A percentile compares a stretch with the other conserved stretches of the same genome.
These are phyloP conservation scores for Beris morrisii DNA, from an alignment of 2,888 invertebrate genomes.

Conservation along the genomic window DNA sequence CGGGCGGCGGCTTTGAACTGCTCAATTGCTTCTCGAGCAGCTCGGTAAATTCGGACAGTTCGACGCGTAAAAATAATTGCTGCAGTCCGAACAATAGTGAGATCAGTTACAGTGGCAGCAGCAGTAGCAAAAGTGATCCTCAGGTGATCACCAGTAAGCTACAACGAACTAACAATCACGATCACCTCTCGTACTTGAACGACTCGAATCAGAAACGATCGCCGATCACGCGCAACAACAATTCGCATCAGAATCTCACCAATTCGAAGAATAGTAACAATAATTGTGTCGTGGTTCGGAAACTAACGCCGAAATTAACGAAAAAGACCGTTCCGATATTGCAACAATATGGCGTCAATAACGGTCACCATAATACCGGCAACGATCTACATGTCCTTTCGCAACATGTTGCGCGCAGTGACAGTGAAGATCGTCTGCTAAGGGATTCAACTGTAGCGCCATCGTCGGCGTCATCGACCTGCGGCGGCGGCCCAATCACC, in stretches of 20 bases:
- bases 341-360: slow-evolving; percentile 27
- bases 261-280: slow-evolving; percentile 12
- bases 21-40: slow-evolving; percentile 28
- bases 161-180: slow-evolving; percentile 35
- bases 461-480: background rate
- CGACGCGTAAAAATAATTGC: slow-evolving; percentile 8
- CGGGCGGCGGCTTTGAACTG: slow-evolving; percentile 7
- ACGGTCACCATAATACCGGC: slow-evolving; percentile 10
- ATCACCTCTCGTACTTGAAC: slow-evolving; percentile 29
- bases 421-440: slow-evolving; percentile 38
- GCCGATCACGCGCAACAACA: slow-evolving; percentile 5
- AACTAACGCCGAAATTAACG: slow-evolving; percentile 42
- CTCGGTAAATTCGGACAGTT: slow-evolving; percentile 1
- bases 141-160: slow-evolving; percentile 30
- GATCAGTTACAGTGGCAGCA: slow-evolving; percentile 35
- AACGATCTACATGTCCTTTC: slow-evolving; percentile 27
- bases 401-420: slow-evolving; percentile 29
- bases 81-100: slow-evolving; percentile 27
- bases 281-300: slow-evolving; percentile 39
- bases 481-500: no score
- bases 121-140: slow-evolving; percentile 36
- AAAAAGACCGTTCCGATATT: slow-evolving; percentile 33
- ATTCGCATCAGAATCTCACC: slow-evolving; percentile 13
- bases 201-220: background rate
- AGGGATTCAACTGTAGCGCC: background rate